Evolutionary conservation across 2,113 vertebrate species (phyloP).

Genomic region (Saccopteryx bilineata): DNA sequence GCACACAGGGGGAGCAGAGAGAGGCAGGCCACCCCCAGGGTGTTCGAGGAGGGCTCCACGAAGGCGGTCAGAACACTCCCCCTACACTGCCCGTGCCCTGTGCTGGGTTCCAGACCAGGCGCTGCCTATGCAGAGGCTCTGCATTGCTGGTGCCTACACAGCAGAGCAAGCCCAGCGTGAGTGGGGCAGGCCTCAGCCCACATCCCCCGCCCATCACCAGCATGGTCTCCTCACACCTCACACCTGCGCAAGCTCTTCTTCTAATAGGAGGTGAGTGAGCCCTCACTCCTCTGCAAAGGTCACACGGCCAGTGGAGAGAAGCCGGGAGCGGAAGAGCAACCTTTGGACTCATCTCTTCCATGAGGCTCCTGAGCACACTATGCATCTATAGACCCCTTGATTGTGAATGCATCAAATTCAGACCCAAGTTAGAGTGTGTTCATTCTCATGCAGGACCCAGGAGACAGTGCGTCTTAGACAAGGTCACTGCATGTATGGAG

Average conservation of each 20-base stretch:
- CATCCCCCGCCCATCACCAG: fast-evolving
- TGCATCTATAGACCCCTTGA: fast-evolving
- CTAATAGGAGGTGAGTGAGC: fast-evolving
- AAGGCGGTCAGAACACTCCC: fast-evolving
- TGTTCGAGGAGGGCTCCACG: fast-evolving
- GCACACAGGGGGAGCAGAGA: fast-evolving
- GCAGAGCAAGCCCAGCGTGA: neutral
- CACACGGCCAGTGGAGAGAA: no score
- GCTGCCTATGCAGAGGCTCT: neutral
- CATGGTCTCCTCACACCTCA: fast-evolving
- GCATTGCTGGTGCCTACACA: fast-evolving
- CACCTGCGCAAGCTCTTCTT: neutral
- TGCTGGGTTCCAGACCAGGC: fast-evolving
- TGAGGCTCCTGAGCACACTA: neutral
- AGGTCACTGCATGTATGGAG: fast-evolving
- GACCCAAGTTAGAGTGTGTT: neutral
- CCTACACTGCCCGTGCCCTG: fast-evolving
- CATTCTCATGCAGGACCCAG: no score
- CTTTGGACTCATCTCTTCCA: neutral
- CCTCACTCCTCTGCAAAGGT: no score
- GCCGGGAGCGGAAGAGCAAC: neutral
- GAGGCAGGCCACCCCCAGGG: fast-evolving
- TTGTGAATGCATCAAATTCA: neutral
- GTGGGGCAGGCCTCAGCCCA: neutral
- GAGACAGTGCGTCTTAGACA: neutral